Evolutionary conservation across 2,888 invertebrate species (phyloP), one percentile per base, ranked within the genome.

Genomic region (Lasioglossum pauxillum): DNA sequence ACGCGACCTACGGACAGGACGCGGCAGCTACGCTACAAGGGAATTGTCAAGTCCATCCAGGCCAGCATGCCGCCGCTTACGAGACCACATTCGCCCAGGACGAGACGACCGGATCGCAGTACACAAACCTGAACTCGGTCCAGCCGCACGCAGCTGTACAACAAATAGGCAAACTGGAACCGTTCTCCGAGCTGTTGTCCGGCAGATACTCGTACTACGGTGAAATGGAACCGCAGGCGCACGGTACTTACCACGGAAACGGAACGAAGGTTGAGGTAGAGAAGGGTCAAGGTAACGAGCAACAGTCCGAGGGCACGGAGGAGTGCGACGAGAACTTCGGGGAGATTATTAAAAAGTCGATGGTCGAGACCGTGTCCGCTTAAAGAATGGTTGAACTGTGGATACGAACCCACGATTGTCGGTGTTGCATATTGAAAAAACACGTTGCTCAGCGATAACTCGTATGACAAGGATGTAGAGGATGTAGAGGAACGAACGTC

Each of bases 341-440:
- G 79, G 98, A 98, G 96, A 98, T 98, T 93, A 98, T 98, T 92
- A 98, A 98, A 95, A 98, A 98, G 95, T 98, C 98, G 88, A 98
- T 98, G 97, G 98, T 98, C 94, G 98, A 98, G 95, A 98, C 98
- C 92, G 98, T 98, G 93, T 97, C 97, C 93, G 98, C 98, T 96
- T 98, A 97, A 69, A 38, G 2, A 53, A 53, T 69, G 90, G 75
- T 75, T 38, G 57, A 78, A 78, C 73, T 69, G 71, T 57, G 23
- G 31, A 31, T 35, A 67, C 67, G 35, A 60, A 14, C 19, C 0
- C 10, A 67, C 67, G 67, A 67, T 19, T 31, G 31, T 64, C 31
- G 27, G 31, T 16, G 64, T 64, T 31, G 31, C 31, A 16, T 14
- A 7, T 64, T 31, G 31, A 2, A n/a, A n/a, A 64, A 64, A 31